phyloP scores from a whole-genome alignment of 1,140 invertebrate genomes.

The Bombus impatiens region DNA sequence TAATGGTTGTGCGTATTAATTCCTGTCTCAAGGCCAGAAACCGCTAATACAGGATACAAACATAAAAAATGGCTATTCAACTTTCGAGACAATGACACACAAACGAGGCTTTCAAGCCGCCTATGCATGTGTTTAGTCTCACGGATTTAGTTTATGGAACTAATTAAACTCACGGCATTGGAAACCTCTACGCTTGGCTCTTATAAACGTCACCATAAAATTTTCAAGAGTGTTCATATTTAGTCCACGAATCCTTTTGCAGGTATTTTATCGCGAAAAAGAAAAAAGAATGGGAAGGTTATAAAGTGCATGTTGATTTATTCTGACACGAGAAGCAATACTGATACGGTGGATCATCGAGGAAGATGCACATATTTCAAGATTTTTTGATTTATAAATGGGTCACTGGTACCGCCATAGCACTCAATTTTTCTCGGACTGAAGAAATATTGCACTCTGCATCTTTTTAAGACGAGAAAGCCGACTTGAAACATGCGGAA shows the following conservation, averaged over 20 bases:
- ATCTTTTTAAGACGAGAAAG: constrained; percentile 25
- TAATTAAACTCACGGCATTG: constrained; percentile 44
- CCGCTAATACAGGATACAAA: not conserved
- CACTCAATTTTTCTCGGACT: not conserved
- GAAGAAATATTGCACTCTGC: constrained; percentile 45
- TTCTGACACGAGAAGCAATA: not conserved
- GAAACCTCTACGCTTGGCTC: constrained; percentile 4
- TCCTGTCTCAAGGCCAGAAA: not conserved
- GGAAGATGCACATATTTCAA: constrained; percentile 13
- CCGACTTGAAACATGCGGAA: not conserved
- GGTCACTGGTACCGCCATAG: constrained; percentile 29
- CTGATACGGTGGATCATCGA: not conserved
- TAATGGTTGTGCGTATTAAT: not conserved
- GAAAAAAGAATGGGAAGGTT: not conserved
- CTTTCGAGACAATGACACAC: constrained; percentile 22
- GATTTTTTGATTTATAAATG: constrained; percentile 8
- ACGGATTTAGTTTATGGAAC: constrained; percentile 20
- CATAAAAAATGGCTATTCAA: not conserved
- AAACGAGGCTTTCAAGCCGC: not conserved
- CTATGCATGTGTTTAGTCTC: constrained; percentile 9
- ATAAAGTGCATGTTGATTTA: not conserved
- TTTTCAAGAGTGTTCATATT: not conserved
- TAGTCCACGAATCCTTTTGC: too few species aligned
- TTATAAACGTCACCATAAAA: not conserved
- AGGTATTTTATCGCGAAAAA: not conserved